A percentile compares a stretch with the other conserved stretches of the same genome.
phyloP scores from a whole-genome alignment of 1,140 invertebrate species.

The Calliphora vicina region DNA sequence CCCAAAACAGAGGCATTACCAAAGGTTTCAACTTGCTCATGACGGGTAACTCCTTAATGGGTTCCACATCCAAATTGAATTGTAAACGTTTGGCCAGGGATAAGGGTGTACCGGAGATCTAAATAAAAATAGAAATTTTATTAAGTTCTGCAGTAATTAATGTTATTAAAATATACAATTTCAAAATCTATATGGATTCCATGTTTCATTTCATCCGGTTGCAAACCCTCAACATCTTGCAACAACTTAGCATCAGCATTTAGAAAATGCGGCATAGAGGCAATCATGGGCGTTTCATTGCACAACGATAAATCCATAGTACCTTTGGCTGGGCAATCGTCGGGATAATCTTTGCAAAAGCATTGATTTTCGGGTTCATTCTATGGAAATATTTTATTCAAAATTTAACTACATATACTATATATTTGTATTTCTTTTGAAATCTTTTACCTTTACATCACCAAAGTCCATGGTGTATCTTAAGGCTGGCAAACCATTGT shows the following conservation, averaged over 20 bases:
- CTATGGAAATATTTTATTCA: constrained; percentile 36
- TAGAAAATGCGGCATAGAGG: constrained; percentile 81
- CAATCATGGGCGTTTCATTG: constrained; percentile 64
- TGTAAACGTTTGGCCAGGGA: constrained; percentile 73
- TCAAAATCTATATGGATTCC: constrained; percentile 78
- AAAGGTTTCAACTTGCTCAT: constrained; percentile 71
- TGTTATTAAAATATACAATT: constrained; percentile 64
- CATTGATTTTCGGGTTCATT: constrained; percentile 74
- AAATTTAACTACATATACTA: not conserved
- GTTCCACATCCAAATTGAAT: constrained; percentile 72
- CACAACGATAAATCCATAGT: constrained; percentile 70
- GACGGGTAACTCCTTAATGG: constrained; percentile 70
- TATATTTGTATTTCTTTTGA: not conserved
- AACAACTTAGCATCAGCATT: constrained; percentile 72
- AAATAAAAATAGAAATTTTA: not conserved
- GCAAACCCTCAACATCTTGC: constrained; percentile 72
- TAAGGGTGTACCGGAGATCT: constrained; percentile 73
- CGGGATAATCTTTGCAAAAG: constrained; percentile 71
- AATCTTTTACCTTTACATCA: constrained; percentile 60
- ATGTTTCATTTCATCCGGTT: constrained; percentile 74
- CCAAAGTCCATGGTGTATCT: constrained; percentile 74
- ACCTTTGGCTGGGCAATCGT: constrained; percentile 73
- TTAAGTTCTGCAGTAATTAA: not conserved
- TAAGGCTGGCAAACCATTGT: constrained; percentile 72
- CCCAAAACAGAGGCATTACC: constrained; percentile 76